phyloP scores from a whole-genome alignment of 1,140 invertebrate species.

The Planococcus citri region DNA sequence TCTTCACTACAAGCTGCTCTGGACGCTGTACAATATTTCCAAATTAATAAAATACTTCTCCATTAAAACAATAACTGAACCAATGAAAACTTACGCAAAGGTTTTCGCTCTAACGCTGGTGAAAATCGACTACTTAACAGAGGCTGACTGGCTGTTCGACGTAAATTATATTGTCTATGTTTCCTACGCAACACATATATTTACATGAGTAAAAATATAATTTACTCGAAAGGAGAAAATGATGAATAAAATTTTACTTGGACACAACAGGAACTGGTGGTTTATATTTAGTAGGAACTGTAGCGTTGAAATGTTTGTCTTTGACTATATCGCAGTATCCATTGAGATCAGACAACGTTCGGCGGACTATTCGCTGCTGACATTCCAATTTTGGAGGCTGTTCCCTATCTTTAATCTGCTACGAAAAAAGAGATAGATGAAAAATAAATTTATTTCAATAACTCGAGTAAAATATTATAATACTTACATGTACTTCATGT shows the following conservation, averaged over 20 bases:
- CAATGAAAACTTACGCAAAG: neutral
- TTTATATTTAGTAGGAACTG: neutral
- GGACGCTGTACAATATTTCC: neutral
- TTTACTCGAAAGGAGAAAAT: neutral
- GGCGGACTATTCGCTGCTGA: neutral
- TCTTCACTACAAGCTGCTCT: constrained; percentile 37
- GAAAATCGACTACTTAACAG: neutral
- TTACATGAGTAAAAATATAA: neutral
- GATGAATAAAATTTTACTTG: neutral
- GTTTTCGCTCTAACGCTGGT: neutral
- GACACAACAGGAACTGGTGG: neutral
- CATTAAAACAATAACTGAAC: too few species aligned
- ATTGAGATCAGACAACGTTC: neutral
- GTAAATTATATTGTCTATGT: neutral
- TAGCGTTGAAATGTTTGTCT: neutral
- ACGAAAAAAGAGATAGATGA: too few species aligned
- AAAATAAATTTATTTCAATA: too few species aligned
- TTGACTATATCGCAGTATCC: neutral
- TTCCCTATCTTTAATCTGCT: neutral
- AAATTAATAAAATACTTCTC: too few species aligned
- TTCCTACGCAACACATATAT: neutral
- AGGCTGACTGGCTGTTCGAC: neutral
- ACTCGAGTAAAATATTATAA: too few species aligned
- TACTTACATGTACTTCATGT: neutral
- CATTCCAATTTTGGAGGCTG: neutral